Conservation (phyloP, 2,888 invertebrate genomes). For the Rhorus exstirpatorius region DNA sequence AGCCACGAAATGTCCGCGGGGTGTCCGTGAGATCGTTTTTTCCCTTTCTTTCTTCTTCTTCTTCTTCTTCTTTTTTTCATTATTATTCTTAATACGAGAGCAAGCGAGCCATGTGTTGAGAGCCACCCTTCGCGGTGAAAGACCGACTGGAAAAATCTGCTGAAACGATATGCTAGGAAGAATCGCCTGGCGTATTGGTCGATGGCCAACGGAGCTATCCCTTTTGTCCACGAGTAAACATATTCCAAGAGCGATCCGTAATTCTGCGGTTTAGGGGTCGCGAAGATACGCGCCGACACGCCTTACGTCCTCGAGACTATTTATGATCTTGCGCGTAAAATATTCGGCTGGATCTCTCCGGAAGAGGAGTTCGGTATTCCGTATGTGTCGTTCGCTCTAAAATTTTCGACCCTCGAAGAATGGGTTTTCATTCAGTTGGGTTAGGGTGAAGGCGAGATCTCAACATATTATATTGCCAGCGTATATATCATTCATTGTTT, state of each 20-base stretch:
- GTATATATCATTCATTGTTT: conserved; percentile 37
- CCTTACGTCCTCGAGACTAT: conserved; percentile 55
- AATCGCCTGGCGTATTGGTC: conserved; percentile 18
- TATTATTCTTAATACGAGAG: conserved; percentile 63
- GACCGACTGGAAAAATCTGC: conserved; percentile 28
- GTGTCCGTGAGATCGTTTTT: conserved; percentile 81
- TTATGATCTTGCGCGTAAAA: conserved; percentile 58
- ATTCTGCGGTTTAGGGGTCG: conserved; percentile 56
- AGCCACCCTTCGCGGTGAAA: conserved; percentile 58
- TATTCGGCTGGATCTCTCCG: conserved; percentile 30
- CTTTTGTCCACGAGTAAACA: conserved; percentile 59
- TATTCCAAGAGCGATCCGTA: conserved; percentile 68
- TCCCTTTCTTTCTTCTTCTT: conserved; percentile 79
- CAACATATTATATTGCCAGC: conserved; percentile 27
- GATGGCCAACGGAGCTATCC: conserved; percentile 25
- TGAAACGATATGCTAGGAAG: conserved; percentile 17
- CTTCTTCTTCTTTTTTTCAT: conserved; percentile 64
- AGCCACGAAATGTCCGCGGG: conserved; percentile 61
- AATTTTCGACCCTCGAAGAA: conserved; percentile 52
- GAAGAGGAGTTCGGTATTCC: neutral
- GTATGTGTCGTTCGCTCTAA: conserved; percentile 13
- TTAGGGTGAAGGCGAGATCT: neutral
- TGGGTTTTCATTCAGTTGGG: conserved; percentile 28
- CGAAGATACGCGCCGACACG: conserved; percentile 57
- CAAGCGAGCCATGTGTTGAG: conserved; percentile 67